Evolutionary conservation across 2,797 vertebrate genomes (phyloP).

Genomic region (Coreius guichenoti): DNA sequence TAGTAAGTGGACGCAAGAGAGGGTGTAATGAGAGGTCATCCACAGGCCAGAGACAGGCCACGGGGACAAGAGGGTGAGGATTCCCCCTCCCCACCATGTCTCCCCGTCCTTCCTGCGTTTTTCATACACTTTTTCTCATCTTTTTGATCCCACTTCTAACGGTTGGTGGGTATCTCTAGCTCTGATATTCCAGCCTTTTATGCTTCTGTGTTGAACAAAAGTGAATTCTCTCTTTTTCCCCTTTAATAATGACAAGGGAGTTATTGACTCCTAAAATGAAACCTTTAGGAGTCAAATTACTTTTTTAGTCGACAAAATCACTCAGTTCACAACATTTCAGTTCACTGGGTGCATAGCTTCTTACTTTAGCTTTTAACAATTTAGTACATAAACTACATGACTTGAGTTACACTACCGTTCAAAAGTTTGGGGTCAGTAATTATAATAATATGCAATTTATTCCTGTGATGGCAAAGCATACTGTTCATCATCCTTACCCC

Average conservation of each 20-base stretch:
- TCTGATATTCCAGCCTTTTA: background rate
- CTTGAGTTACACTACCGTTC: background rate
- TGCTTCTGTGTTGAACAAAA: background rate
- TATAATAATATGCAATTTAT: background rate
- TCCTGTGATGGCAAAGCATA: background rate
- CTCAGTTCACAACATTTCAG: background rate
- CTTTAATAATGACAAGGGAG: background rate
- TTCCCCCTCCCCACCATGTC: conserved; percentile 1
- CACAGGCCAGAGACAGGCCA: conserved; percentile 59
- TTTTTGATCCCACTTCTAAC: conserved; percentile 37
- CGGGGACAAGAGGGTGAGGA: conserved; percentile 38
- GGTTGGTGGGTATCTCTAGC: background rate
- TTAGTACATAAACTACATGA: background rate
- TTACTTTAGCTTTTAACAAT: background rate
- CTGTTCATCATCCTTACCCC: background rate
- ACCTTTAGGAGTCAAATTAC: background rate
- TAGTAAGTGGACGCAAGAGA: conserved; percentile 58
- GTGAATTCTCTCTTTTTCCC: background rate
- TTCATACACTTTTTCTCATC: conserved; percentile 40
- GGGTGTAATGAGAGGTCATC: conserved; percentile 61
- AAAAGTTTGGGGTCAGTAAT: background rate
- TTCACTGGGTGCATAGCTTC: background rate
- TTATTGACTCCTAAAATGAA: background rate
- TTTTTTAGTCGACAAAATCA: background rate
- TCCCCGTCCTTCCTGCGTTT: background rate